These are phyloP conservation scores for Pseudomyrmex dendroicus DNA, from an alignment of 1,140 invertebrate genomes.

Conservation along the genomic window DNA sequence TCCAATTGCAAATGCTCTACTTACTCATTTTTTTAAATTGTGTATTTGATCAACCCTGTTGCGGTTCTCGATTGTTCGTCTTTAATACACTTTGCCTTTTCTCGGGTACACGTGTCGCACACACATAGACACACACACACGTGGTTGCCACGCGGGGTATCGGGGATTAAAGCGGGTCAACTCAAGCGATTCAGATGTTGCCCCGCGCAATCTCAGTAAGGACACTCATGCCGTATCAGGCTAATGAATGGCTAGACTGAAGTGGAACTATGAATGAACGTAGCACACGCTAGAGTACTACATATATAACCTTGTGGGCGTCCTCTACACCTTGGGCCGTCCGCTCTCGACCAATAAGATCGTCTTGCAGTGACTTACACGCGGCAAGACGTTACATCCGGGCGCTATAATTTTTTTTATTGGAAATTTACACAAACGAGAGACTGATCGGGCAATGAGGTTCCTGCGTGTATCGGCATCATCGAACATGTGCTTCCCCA, in stretches of 20 bases:
- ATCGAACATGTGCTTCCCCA: background rate
- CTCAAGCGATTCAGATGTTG: constrained; percentile 66
- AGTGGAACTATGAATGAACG: constrained; percentile 82
- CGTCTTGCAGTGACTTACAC: constrained; percentile 64
- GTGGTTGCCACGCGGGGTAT: background rate
- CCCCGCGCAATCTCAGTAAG: constrained; percentile 69
- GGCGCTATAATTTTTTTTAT: constrained; percentile 56
- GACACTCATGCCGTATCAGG: constrained; percentile 70
- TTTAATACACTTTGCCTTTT: constrained; percentile 67
- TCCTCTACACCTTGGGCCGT: constrained; percentile 44
- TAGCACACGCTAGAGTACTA: constrained; percentile 77
- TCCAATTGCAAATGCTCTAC: constrained; percentile 47
- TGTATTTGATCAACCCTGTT: too few species aligned
- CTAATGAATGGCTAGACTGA: constrained; percentile 81
- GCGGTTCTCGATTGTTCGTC: constrained; percentile 48
- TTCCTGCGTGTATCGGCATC: background rate
- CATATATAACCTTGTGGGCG: constrained; percentile 81
- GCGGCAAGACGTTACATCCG: constrained; percentile 57
- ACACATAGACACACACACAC: too few species aligned
- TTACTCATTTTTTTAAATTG: too few species aligned
- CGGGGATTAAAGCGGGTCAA: constrained; percentile 67
- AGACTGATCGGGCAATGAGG: background rate
- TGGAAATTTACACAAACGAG: constrained; percentile 59
- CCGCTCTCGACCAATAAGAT: constrained; percentile 74
- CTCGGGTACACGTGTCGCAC: constrained; percentile 59